Evolutionary conservation across 2,888 invertebrate genomes (phyloP).

Genomic region (Acleris emargana): DNA sequence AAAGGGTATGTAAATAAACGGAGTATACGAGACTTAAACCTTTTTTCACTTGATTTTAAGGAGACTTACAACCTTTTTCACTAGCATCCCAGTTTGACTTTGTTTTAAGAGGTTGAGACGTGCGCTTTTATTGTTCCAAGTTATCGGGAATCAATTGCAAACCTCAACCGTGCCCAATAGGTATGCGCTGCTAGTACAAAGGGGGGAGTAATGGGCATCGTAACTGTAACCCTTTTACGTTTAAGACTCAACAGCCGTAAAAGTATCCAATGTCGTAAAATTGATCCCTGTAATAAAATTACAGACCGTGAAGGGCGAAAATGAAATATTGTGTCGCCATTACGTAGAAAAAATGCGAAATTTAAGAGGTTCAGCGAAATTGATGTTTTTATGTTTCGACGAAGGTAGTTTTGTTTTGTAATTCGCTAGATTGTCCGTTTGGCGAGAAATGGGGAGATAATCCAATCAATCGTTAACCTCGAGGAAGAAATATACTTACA

Average conservation of each 20-base stretch:
- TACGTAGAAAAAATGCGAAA: slow-evolving; percentile 54
- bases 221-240: slow-evolving; percentile 71
- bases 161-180: slow-evolving; percentile 49
- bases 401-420: not conserved
- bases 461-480: too few relatives aligned
- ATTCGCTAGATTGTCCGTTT: not conserved
- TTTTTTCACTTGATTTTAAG: too few relatives aligned
- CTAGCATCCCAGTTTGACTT: not conserved
- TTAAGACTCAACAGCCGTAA: slow-evolving; percentile 72
- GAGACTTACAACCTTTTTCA: not conserved
- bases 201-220: slow-evolving; percentile 53
- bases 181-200: slow-evolving; percentile 59
- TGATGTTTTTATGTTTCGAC: slow-evolving; percentile 41
- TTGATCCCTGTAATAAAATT: slow-evolving; percentile 74
- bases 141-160: slow-evolving; percentile 48
- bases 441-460: too few relatives aligned
- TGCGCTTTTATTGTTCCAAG: not conserved
- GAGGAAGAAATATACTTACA: too few relatives aligned
- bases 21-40: too few relatives aligned
- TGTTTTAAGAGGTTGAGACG: not conserved
- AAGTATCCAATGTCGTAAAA: slow-evolving; percentile 76
- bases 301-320: slow-evolving; percentile 67
- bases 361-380: slow-evolving; percentile 47
- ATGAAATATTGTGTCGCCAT: slow-evolving; percentile 67
- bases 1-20: too few relatives aligned